phyloP scores from a whole-genome alignment of 2,113 vertebrate genomes.

The Paramormyrops kingsleyae region DNA sequence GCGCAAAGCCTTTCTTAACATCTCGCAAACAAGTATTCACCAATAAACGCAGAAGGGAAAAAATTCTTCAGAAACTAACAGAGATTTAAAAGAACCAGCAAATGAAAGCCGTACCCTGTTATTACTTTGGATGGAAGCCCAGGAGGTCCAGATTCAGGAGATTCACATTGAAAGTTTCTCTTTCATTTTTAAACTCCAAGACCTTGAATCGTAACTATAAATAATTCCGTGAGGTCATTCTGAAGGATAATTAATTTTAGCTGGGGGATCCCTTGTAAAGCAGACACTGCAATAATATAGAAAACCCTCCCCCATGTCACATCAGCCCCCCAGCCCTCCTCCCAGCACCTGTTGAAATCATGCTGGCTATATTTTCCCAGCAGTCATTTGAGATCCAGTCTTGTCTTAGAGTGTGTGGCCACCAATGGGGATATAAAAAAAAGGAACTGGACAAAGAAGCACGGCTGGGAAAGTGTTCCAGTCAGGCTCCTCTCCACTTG shows the following conservation, averaged over 20 bases:
- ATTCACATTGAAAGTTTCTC: conserved; percentile 28
- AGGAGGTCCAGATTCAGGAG: conserved; percentile 30
- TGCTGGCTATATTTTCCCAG: conserved; percentile 44
- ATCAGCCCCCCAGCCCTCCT: conserved; percentile 8
- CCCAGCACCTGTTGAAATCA: conserved; percentile 54
- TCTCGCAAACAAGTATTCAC: neutral
- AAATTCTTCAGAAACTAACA: neutral
- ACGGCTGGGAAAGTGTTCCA: neutral
- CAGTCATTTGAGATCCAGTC: conserved; percentile 39
- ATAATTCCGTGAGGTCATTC: conserved; percentile 52
- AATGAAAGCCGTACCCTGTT: conserved; percentile 7
- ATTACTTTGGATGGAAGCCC: conserved; percentile 23
- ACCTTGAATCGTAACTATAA: conserved; percentile 39
- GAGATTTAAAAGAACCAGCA: conserved; percentile 2
- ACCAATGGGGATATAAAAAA: conserved; percentile 5
- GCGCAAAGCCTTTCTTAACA: neutral
- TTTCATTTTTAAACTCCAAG: conserved; percentile 27
- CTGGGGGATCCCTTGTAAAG: conserved; percentile 28
- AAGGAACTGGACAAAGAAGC: neutral
- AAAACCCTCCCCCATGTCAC: conserved; percentile 37
- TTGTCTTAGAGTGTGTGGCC: conserved; percentile 26
- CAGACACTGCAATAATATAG: conserved; percentile 39
- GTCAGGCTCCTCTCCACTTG: neutral
- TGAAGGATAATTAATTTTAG: conserved; percentile 57
- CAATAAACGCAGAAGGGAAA: neutral